These are phyloP conservation scores for Acanthococcus lagerstroemiae DNA, from an alignment of 2,888 invertebrate genomes.

Conservation along the genomic window DNA sequence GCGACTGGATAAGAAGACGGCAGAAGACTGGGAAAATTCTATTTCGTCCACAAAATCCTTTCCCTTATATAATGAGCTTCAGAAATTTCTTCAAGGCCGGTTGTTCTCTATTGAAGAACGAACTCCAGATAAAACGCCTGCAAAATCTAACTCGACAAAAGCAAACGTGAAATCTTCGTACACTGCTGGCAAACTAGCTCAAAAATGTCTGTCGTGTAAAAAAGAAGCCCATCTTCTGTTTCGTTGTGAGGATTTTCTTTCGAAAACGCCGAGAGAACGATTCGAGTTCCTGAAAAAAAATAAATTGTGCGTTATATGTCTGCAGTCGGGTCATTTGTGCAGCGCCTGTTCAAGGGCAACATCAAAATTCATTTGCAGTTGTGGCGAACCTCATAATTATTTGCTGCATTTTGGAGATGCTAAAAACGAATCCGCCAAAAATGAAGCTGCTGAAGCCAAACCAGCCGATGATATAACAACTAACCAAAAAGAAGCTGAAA, in stretches of 20 bases:
- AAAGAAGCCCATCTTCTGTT: background rate
- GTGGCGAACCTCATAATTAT: background rate
- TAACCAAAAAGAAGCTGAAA: no score
- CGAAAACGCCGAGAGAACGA: background rate
- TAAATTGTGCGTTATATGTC: background rate
- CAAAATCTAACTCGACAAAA: background rate
- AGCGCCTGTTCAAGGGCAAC: background rate
- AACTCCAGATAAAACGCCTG: background rate
- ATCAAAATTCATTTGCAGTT: background rate
- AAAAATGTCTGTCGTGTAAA: background rate
- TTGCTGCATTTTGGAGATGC: constrained; percentile 6
- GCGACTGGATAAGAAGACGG: background rate
- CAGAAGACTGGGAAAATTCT: constrained; percentile 5
- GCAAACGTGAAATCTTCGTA: background rate
- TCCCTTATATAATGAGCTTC: background rate
- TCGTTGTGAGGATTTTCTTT: background rate
- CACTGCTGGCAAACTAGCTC: background rate
- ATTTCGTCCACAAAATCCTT: background rate
- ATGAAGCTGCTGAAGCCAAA: no score
- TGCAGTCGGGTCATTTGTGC: background rate
- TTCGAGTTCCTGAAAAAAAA: background rate
- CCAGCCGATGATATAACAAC: no score
- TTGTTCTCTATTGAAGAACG: background rate
- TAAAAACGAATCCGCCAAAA: no score
- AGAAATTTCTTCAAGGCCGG: background rate